Percentiles rank a stretch among this genome's conserved stretches.
Conservation (phyloP, 2,113 vertebrate species). For the Epinephelus lanceolatus region DNA sequence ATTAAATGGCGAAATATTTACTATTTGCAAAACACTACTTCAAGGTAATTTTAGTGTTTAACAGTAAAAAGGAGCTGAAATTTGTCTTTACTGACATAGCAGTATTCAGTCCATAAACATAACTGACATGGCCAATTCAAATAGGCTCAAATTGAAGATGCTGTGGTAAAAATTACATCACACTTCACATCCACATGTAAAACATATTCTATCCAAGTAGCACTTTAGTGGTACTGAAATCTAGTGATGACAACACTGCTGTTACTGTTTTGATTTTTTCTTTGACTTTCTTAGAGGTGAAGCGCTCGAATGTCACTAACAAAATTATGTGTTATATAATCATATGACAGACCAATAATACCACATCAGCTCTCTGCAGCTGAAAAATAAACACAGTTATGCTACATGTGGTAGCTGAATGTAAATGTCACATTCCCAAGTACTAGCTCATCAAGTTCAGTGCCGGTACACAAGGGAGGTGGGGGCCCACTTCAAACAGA, state of each 20-base stretch:
- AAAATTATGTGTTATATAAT: constrained; percentile 26
- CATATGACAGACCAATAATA: constrained; percentile 26
- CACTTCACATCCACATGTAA: neutral
- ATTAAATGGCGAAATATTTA: neutral
- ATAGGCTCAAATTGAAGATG: constrained; percentile 14
- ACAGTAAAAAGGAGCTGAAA: neutral
- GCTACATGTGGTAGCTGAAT: constrained; percentile 49
- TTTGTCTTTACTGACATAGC: constrained; percentile 16
- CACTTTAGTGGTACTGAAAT: neutral
- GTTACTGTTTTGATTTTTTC: neutral
- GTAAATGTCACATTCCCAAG: constrained; percentile 73
- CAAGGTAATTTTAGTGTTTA: constrained; percentile 5
- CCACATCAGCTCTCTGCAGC: constrained; percentile 32
- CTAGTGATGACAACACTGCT: neutral
- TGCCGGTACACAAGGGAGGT: constrained; percentile 34
- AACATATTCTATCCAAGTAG: neutral
- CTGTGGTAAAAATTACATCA: constrained; percentile 17
- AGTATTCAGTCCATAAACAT: constrained; percentile 26
- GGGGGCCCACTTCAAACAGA: constrained; percentile 56
- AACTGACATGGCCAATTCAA: constrained; percentile 10
- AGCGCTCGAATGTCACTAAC: neutral
- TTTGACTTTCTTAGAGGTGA: constrained; percentile 4
- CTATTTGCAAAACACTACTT: neutral
- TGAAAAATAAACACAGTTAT: constrained; percentile 47
- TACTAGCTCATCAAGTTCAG: constrained; percentile 71